Base-by-base conservation (phyloP, 1,140 invertebrate genomes). In the Parasteatoda tepidariorum region DNA sequence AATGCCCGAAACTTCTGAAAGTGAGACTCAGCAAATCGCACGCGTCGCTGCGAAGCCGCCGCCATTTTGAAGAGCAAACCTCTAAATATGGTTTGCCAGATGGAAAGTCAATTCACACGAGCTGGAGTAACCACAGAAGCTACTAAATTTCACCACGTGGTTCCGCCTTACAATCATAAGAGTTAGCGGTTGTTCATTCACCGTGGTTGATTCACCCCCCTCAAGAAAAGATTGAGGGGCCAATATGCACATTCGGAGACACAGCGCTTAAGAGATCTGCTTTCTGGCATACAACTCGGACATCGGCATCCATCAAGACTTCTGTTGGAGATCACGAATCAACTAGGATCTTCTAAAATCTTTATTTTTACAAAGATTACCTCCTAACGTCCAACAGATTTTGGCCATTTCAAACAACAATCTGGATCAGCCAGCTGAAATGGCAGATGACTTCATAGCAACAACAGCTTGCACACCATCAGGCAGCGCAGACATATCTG, bases 31-130 rank as follows among this genome's bases (percentile, higher is more conserved):
- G 55, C 55, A 59, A 64, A 28, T 64, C 7, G 30, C 62, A 31
- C 62, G 30, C 13, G 62, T 64, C 11, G 62, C 26, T 13, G 62
- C 31, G 7, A 64, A 64, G 62, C 26, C 62, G 4, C 68, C 88
- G 9, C 30, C 85, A 0, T 88, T 89, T 67, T 88, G 87, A 86
- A 28, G 62, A 48, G 70, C 82, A 0, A 61, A 86, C 2, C 78
- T 85, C 1, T 75, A 84, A 9, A 30, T 88, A 7, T 88, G 87
- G 87, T 87, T 88, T 33, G 28, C 0, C 87, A 88, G 48, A 48
- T 88, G 6, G 87, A 88, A 41, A 78, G 85, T 0, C 84, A 86
- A 67, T 88, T 88, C 67, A 1, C n/a, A 3, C 30, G 13, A 22
- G 3, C 64, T 7, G 33, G 64, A 31, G 34, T 24, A 5, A 38